Evolutionary conservation across 2,113 vertebrate species (phyloP).

Genomic region (Scartelaos histophorus): DNA sequence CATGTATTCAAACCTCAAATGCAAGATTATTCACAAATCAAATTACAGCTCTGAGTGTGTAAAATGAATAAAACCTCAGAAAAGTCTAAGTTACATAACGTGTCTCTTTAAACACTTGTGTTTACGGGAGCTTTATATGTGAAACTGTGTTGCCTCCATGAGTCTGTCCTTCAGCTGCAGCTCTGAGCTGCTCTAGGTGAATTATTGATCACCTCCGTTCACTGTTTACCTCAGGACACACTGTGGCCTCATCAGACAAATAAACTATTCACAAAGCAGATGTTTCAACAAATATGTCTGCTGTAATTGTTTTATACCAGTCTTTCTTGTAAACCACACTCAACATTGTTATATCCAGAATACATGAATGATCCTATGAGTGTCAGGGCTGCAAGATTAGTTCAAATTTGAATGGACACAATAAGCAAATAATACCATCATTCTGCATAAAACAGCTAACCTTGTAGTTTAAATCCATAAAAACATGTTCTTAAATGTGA

Average conservation of each 20-base stretch:
- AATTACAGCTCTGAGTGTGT: not conserved
- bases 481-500: too few species aligned
- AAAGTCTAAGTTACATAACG: not conserved
- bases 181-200: not conserved
- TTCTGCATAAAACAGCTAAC: too few species aligned
- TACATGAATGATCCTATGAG: not conserved
- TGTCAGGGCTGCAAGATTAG: too few species aligned
- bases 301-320: not conserved
- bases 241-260: not conserved
- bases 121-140: not conserved
- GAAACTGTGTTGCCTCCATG: not conserved
- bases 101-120: not conserved
- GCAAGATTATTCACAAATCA: too few species aligned
- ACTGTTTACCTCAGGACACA: not conserved
- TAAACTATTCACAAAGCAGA: slow-evolving; percentile 4
- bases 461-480: too few species aligned
- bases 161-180: not conserved
- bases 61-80: not conserved
- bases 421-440: too few species aligned
- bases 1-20: too few species aligned
- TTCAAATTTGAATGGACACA: too few species aligned
- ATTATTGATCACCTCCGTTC: not conserved
- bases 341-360: not conserved
- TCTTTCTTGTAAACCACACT: not conserved
- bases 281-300: not conserved